Base-by-base conservation (phyloP, 2,113 vertebrate species). In the Gymnorhina tibicen region DNA sequence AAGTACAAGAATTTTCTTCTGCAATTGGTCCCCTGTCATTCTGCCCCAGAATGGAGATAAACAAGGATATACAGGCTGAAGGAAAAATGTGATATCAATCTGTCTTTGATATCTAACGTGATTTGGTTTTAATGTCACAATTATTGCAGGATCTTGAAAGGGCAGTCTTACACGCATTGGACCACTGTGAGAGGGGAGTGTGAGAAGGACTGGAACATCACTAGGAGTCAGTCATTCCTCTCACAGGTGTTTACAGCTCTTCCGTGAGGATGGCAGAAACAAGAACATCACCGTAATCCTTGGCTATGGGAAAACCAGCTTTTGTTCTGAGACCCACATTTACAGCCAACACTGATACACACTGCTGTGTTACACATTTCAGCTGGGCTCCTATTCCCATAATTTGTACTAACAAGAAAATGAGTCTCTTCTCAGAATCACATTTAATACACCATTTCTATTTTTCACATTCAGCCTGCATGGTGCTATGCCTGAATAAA, bases 391-490 rank as follows among this genome's bases (percentile, higher is more conserved):
- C 58, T 62, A 17, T 58, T 89, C 67, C 85, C 55, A 66, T 76
- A 49, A 89, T 90, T 94, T 87, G 46, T 76, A 56, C 95, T 69
- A 95, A 83, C 78, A 94, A 85, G 85, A 94, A 91, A 94, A 93
- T 64, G 1, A 85, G 42, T 83, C 67, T 96, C 58, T 73, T 82
- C 89, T 72, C 58, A 50, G 81, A 87, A 85, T 62, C 0, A 0
- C 75, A 55, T 94, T 88, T 90, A 66, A 83, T 94, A 85, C 47
- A 76, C 67, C 63, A 50, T 89, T 89, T 68, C 63, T 95, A 64
- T 37, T 95, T 94, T 91, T 87, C 85, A 77, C 91, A 47, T 93
- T 72, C 93, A 94, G 85, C 91, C 95, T 87, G 93, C 91, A 74
- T 76, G 85, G 46, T 90, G 46, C 87, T 90, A 89, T 76, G 93